Conservation (phyloP, 2,888 invertebrate species). For the Rotaria magnacalcarata region DNA sequence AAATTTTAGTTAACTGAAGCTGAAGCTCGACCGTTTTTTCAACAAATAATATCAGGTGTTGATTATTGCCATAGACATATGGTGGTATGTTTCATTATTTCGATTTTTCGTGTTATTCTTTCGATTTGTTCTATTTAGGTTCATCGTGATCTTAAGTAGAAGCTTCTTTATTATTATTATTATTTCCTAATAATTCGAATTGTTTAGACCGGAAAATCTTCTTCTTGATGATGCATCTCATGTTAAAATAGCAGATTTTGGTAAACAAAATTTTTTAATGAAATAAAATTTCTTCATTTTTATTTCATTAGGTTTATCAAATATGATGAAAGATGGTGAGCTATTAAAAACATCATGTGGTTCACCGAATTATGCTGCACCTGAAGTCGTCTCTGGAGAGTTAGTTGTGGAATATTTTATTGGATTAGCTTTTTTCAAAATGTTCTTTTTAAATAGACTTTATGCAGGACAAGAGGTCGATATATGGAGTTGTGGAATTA, state of each 20-base stretch:
- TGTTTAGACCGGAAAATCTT: slow-evolving; percentile 76
- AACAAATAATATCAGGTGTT: slow-evolving; percentile 97
- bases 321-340: slow-evolving; percentile 99
- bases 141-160: neutral
- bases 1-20: slow-evolving; percentile 75
- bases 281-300: slow-evolving; percentile 41
- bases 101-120: no score
- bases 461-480: slow-evolving; percentile 99
- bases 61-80: slow-evolving; percentile 98
- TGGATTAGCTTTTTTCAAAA: neutral
- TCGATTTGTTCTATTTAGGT: no score
- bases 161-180: neutral
- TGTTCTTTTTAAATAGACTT: slow-evolving; percentile 61
- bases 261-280: neutral
- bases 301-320: slow-evolving; percentile 72
- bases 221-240: slow-evolving; percentile 88
- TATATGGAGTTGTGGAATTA: slow-evolving; percentile 98
- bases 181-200: neutral
- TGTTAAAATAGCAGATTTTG: slow-evolving; percentile 87
- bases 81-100: slow-evolving; percentile 75
- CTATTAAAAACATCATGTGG: slow-evolving; percentile 96
- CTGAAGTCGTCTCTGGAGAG: slow-evolving; percentile 92
- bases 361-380: slow-evolving; percentile 98
- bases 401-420: slow-evolving; percentile 48
- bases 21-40: slow-evolving; percentile 94